Evolutionary conservation across 2,113 vertebrate species (phyloP).

Genomic region (Sigmodon hispidus): DNA sequence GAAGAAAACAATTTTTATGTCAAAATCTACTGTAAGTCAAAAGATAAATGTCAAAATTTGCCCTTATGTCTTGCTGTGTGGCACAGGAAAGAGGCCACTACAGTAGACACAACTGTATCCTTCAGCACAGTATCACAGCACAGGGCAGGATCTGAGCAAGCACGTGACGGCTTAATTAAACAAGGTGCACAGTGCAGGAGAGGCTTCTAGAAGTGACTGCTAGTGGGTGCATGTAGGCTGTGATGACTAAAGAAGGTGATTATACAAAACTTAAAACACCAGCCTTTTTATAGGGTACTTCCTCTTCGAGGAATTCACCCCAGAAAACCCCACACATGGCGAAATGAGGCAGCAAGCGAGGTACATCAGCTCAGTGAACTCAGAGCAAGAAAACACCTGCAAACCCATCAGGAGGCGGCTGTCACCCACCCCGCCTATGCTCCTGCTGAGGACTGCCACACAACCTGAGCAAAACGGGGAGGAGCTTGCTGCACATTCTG

Average conservation of each 20-base stretch:
- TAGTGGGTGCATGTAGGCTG: accelerated
- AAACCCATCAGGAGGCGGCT: background rate
- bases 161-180: background rate
- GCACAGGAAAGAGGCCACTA: background rate
- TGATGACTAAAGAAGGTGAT: background rate
- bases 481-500: too few relatives aligned
- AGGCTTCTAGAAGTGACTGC: background rate
- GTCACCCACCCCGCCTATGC: accelerated
- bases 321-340: background rate
- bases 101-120: background rate
- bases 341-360: background rate
- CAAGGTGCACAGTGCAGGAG: accelerated
- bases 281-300: background rate
- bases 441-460: background rate
- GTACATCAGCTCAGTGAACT: background rate
- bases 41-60: background rate
- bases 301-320: background rate
- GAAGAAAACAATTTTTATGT: background rate
- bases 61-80: background rate
- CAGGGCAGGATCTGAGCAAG: background rate
- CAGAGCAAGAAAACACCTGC: background rate
- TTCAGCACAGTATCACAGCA: too few relatives aligned
- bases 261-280: background rate
- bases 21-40: background rate
- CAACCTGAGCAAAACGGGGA: background rate